phyloP scores from a whole-genome alignment of 2,797 vertebrate species.

The Anolis apletophallus region DNA sequence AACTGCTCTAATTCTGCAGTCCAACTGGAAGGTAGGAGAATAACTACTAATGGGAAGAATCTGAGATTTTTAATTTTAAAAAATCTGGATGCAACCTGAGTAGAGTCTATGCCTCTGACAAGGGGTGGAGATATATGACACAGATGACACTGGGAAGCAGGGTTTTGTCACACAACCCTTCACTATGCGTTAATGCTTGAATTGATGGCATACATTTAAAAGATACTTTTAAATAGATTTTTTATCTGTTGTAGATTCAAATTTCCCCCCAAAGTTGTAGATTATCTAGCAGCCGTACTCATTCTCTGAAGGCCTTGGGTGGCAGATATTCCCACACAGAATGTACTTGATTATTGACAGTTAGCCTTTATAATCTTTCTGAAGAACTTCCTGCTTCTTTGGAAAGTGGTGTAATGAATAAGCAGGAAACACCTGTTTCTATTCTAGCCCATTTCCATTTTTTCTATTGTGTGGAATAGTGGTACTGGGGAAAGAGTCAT shows the following conservation, averaged over 20 bases:
- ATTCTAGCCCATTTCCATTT: background rate
- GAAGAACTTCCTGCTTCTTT: background rate
- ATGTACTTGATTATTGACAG: background rate
- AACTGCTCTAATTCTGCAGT: too few species aligned
- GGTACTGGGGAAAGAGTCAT: too few species aligned
- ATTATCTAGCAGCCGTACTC: background rate
- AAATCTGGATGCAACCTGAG: too few species aligned
- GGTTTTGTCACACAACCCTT: too few species aligned
- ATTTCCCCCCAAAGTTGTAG: background rate
- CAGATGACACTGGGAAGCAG: too few species aligned
- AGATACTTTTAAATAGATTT: background rate
- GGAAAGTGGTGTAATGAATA: background rate
- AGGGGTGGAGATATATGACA: too few species aligned
- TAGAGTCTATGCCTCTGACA: too few species aligned
- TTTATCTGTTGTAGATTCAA: background rate
- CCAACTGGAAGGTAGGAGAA: too few species aligned
- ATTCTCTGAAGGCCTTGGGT: background rate
- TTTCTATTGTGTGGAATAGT: background rate
- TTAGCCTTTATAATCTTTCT: background rate
- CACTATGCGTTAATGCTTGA: too few species aligned
- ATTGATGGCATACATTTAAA: background rate
- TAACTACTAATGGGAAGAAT: too few species aligned
- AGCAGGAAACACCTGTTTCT: constrained; percentile 11
- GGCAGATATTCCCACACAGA: background rate
- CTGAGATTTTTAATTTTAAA: too few species aligned